Evolutionary conservation across 2,113 vertebrate genomes (phyloP), one percentile per base, ranked within the genome.

Genomic region (Phrynosoma platyrhinos): DNA sequence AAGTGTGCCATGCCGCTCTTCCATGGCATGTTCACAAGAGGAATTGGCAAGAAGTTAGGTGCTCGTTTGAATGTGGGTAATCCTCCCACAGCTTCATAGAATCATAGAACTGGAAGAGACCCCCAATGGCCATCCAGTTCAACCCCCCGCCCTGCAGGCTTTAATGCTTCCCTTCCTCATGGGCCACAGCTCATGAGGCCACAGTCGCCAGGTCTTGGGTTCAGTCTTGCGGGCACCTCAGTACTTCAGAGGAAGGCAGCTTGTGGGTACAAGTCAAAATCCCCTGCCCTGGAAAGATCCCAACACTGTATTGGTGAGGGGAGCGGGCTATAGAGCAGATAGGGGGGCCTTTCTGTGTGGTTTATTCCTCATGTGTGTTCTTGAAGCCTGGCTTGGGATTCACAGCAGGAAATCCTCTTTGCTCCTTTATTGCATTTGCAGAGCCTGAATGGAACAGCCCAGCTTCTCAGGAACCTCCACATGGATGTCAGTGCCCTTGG

Each of bases 391-490:
- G 25, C 71, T 81, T 9, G 1, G 52, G 64, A 36, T 18, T 64
- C 4, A 32, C 14, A 16, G 80, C 1, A 8, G 36, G 9, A 20
- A 36, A 23, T 0, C 9, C 62, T 0, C 8, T 87, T 6, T 47
- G 68, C 25, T 3, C 9, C 68, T 53, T 64, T 66, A 42, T 77
- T 0, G 0, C 9, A 23, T 66, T 23, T 91, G 76, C 86, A 97
- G 96, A 98, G 96, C 91, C 93, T 91, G 23, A 62, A 0, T 2
- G 96, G 94, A 47, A 94, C 97, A 27, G 88, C 95, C 1, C 83
- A 93, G 0, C 94, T 98, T 30, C 88, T 98, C 32, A 97, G 96
- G 93, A 98, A 98, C 36, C 89, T 98, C 75, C 96, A 98, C 53
- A 75, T 98, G 86, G 97, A 98, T 82, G 47, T 98, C 20, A 96